Evolutionary conservation across 2,888 invertebrate species (phyloP).

Genomic region (Nymphalis polychloros): DNA sequence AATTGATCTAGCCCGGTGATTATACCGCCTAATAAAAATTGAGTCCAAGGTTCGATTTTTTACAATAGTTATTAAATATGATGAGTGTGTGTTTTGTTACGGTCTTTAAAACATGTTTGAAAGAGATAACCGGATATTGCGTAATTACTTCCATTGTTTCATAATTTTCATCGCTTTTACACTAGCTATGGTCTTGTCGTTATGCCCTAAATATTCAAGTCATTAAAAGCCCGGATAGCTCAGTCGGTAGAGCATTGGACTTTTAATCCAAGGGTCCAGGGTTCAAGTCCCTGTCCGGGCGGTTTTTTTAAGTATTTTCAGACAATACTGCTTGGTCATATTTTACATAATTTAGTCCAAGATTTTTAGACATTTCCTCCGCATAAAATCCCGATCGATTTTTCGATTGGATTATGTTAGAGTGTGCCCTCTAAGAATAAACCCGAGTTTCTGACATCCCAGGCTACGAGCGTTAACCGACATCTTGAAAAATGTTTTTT

Average conservation of each 20-base stretch:
- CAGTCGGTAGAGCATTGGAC: conserved; percentile 83
- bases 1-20: conserved; percentile 9
- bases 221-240: conserved; percentile 74
- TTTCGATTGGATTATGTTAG: no score
- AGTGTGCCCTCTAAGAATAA: no score
- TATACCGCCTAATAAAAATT: conserved; percentile 28
- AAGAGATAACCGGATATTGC: neutral
- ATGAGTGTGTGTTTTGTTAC: conserved; percentile 12
- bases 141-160: neutral
- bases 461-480: no score
- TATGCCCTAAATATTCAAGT: no score
- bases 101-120: neutral
- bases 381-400: no score
- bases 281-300: conserved; percentile 89
- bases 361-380: no score
- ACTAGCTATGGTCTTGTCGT: no score
- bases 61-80: conserved; percentile 13
- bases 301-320: conserved; percentile 40
- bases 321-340: no score
- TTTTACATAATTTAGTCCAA: no score
- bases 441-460: no score
- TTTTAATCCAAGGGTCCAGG: conserved; percentile 90
- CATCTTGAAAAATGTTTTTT: no score
- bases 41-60: conserved; percentile 44
- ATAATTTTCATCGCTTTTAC: neutral